These are phyloP conservation scores for Drosophila hydei DNA, from an alignment of 1,140 invertebrate genomes.

Conservation along the genomic window DNA sequence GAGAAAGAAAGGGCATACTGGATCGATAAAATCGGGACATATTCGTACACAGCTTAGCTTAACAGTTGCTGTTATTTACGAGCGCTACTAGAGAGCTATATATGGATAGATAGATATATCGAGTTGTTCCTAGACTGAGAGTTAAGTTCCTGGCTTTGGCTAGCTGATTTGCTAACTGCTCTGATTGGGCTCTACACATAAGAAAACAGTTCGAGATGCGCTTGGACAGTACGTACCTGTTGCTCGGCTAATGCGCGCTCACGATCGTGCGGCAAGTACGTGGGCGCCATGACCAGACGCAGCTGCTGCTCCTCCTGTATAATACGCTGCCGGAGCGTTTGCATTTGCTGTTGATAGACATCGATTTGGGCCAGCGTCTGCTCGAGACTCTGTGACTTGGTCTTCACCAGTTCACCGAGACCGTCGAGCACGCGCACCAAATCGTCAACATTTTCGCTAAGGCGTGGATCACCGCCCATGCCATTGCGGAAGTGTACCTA, in stretches of 20 bases:
- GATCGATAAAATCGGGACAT: constrained; percentile 7
- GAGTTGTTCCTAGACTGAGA: constrained; percentile 21
- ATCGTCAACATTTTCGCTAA: constrained; percentile 89
- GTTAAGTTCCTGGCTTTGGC: not conserved
- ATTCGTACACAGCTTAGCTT: constrained; percentile 20
- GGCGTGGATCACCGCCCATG: constrained; percentile 90
- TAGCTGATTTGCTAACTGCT: constrained; percentile 15
- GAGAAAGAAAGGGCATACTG: constrained; percentile 11
- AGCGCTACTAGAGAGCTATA: constrained; percentile 22
- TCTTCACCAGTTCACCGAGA: constrained; percentile 87
- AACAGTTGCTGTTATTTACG: constrained; percentile 46
- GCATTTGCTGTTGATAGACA: constrained; percentile 94
- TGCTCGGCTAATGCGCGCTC: constrained; percentile 94
- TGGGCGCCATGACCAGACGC: constrained; percentile 91
- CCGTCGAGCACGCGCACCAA: constrained; percentile 87
- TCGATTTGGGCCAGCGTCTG: constrained; percentile 93
- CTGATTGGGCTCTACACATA: constrained; percentile 24
- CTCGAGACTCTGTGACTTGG: constrained; percentile 90
- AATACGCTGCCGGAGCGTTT: constrained; percentile 91
- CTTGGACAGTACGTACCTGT: constrained; percentile 90
- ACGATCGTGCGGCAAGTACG: constrained; percentile 91
- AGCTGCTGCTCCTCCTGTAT: constrained; percentile 94
- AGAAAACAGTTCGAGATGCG: constrained; percentile 13
- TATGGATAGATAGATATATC: not conserved
- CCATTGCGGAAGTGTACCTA: constrained; percentile 95